Evolutionary conservation across 2,888 invertebrate genomes (phyloP), one percentile per base, ranked within the genome.

Genomic region (Sclerodermus sp.): DNA sequence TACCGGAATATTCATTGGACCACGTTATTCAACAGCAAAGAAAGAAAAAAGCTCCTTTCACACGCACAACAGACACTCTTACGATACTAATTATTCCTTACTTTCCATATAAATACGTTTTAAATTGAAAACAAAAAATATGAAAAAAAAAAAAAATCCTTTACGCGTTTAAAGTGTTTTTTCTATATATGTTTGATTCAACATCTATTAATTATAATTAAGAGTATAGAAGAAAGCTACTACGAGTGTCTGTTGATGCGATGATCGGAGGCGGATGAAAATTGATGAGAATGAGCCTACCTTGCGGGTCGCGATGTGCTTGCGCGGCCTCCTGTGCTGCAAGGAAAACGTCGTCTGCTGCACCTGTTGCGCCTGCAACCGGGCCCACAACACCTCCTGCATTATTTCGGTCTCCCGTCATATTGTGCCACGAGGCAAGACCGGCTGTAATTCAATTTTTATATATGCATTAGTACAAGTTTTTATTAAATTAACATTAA

Each of bases 291-390:
- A 76, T 81, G 81, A 81, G 82, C 91, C 89, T 91, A 92, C 92
- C 92, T 92, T 92, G 91, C 79, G 90, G 89, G 83, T 92, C 92
- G 82, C 91, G 86, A 81, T 90, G 90, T 82, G 87, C 86, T 81
- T 84, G 83, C 57, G 82, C 84, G 73, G 84, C 83, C 79, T 90
- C 91, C 82, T 89, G 90, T 78, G 90, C 89, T 79, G 89, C 87
- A 83, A 91, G 85, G 77, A 87, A 87, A 74, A 90, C 87, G 84
- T 92, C 91, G 75, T 92, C 92, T 82, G 74, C 76, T 38, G 78
- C 66, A 62, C 79, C 77, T 2, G 76, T 71, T 47, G 71, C 71
- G 50, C 77, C 76, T 37, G 70, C 70, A 47, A 71, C 76, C 43
- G 71, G 67, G 39, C 72, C 73, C 51, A 70, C 73, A 42, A 72